phyloP scores from a whole-genome alignment of 2,113 vertebrate genomes.

The Scalopus aquaticus region DNA sequence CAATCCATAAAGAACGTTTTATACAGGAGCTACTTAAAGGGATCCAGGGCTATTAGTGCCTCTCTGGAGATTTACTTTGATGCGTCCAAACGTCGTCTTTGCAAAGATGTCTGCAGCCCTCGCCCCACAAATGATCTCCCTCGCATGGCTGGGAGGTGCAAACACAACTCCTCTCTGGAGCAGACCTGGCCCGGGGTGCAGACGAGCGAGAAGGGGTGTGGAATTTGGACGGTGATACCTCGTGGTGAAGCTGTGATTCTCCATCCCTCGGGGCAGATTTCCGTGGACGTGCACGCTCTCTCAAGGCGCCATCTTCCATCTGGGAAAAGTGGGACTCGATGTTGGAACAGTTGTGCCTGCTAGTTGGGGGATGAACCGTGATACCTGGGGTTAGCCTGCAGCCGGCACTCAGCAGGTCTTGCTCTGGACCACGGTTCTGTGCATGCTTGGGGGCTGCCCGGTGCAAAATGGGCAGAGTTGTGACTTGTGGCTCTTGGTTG shows the following conservation, averaged over 20 bases:
- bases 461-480: too few species aligned
- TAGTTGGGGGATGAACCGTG: too few species aligned
- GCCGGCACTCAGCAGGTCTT: too few species aligned
- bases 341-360: too few species aligned
- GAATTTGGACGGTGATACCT: fast-evolving
- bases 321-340: too few species aligned
- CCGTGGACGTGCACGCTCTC: too few species aligned
- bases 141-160: not conserved
- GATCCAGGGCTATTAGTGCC: not conserved
- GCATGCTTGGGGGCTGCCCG: too few species aligned
- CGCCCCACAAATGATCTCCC: not conserved
- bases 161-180: fast-evolving
- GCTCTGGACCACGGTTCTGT: too few species aligned
- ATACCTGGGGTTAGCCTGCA: too few species aligned
- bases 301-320: too few species aligned
- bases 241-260: too few species aligned
- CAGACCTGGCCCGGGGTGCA: fast-evolving
- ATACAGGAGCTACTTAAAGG: not conserved
- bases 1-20: not conserved
- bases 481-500: not conserved
- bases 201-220: fast-evolving
- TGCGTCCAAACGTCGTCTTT: not conserved
- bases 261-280: too few species aligned
- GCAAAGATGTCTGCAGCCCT: fast-evolving
- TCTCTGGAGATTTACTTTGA: not conserved